Evolutionary conservation across 2,113 vertebrate genomes (phyloP).

Genomic region (Tragulus kanchil): DNA sequence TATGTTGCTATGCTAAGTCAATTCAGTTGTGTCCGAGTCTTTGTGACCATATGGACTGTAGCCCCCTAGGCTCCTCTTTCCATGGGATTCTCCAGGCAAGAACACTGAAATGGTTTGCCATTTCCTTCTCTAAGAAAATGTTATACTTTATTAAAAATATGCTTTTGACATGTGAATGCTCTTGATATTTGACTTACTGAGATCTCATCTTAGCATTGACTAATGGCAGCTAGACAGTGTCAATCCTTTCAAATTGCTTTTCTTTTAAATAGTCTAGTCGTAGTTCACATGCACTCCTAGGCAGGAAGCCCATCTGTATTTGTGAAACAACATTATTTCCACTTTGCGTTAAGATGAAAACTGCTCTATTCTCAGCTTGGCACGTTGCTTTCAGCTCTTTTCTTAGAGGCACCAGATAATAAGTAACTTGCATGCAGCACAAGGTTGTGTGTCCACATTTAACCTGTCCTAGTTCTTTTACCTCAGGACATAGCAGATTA

Average conservation of each 20-base stretch:
- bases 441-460: not conserved
- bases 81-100: too few relatives aligned
- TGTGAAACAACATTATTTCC: constrained; percentile 29
- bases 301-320: not conserved
- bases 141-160: constrained; percentile 72
- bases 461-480: not conserved
- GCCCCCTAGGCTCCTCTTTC: too few relatives aligned
- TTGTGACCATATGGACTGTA: too few relatives aligned
- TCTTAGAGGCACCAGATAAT: not conserved
- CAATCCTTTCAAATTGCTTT: constrained; percentile 10
- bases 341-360: not conserved
- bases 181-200: constrained; percentile 21
- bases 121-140: not conserved
- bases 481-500: not conserved
- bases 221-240: not conserved
- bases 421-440: not conserved
- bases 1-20: too few relatives aligned
- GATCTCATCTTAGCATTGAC: constrained; percentile 55
- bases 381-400: not conserved
- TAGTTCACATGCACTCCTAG: not conserved
- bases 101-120: too few relatives aligned
- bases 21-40: too few relatives aligned
- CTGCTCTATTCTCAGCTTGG: not conserved
- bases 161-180: not conserved
- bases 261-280: not conserved